phyloP scores from a whole-genome alignment of 2,888 invertebrate genomes.

The Xylocampa areola region DNA sequence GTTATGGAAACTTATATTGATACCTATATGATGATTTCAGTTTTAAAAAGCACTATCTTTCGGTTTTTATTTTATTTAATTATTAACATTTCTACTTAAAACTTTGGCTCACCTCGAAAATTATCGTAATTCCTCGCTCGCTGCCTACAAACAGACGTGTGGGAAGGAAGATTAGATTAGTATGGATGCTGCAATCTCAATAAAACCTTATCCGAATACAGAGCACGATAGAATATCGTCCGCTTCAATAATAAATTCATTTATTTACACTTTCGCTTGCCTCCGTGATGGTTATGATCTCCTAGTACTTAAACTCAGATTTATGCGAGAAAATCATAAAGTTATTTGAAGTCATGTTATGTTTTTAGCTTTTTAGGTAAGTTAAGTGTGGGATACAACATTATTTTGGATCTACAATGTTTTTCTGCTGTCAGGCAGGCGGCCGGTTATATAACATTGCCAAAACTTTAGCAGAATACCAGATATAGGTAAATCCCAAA shows the following conservation, averaged over 20 bases:
- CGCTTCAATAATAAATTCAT: conserved; percentile 30
- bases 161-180: conserved; percentile 51
- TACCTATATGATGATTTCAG: too few relatives aligned
- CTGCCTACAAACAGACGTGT: conserved; percentile 42
- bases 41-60: too few relatives aligned
- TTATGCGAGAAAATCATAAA: conserved; percentile 38
- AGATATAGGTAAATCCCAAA: too few relatives aligned
- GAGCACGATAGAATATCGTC: conserved; percentile 55
- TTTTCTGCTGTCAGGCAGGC: too few relatives aligned
- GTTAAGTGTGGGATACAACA: too few relatives aligned
- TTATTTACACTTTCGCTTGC: conserved; percentile 42
- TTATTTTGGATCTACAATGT: too few relatives aligned
- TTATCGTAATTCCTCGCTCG: conserved; percentile 28
- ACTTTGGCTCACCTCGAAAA: conserved; percentile 24
- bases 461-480: too few relatives aligned
- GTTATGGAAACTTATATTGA: too few relatives aligned
- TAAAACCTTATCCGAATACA: conserved; percentile 60
- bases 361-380: too few relatives aligned
- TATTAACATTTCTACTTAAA: conserved; percentile 8
- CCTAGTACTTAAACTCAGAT: conserved; percentile 40
- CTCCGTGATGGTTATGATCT: conserved; percentile 34
- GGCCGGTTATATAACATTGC: too few relatives aligned
- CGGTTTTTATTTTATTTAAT: neutral
- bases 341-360: conserved; percentile 20
- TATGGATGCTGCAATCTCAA: conserved; percentile 42